Evolutionary conservation across 2,113 vertebrate genomes (phyloP).

Genomic region (Progne subis): DNA sequence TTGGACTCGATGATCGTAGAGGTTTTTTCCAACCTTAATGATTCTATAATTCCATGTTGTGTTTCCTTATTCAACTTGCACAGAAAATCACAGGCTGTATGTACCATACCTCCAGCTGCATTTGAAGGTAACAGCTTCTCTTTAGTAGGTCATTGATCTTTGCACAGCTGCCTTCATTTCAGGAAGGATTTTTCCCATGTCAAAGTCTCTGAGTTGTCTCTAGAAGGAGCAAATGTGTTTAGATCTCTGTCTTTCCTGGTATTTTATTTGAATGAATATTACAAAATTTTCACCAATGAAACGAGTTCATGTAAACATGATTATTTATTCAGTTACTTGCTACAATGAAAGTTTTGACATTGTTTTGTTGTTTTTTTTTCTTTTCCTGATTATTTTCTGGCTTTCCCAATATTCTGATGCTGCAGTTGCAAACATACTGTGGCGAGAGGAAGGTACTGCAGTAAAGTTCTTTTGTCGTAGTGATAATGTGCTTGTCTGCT

Average conservation of each 20-base stretch:
- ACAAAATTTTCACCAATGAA: background rate
- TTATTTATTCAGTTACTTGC: slow-evolving; percentile 40
- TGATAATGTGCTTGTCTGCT: slow-evolving; percentile 71
- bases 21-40: background rate
- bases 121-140: background rate
- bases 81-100: background rate
- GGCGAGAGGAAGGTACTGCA: slow-evolving; percentile 96
- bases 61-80: background rate
- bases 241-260: background rate
- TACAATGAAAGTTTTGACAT: slow-evolving; percentile 55
- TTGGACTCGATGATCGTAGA: background rate
- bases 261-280: slow-evolving; percentile 3
- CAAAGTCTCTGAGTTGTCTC: background rate
- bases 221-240: background rate
- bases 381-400: slow-evolving; percentile 60
- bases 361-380: slow-evolving; percentile 53
- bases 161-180: background rate
- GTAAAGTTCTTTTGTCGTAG: slow-evolving; percentile 62
- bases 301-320: background rate
- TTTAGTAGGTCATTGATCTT: background rate
- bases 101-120: background rate
- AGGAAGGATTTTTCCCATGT: background rate
- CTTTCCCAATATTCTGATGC: slow-evolving; percentile 66
- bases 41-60: background rate
- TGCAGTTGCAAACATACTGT: slow-evolving; percentile 97